Evolutionary conservation across 2,113 vertebrate species (phyloP).

Genomic region (Motacilla tschutschensis): DNA sequence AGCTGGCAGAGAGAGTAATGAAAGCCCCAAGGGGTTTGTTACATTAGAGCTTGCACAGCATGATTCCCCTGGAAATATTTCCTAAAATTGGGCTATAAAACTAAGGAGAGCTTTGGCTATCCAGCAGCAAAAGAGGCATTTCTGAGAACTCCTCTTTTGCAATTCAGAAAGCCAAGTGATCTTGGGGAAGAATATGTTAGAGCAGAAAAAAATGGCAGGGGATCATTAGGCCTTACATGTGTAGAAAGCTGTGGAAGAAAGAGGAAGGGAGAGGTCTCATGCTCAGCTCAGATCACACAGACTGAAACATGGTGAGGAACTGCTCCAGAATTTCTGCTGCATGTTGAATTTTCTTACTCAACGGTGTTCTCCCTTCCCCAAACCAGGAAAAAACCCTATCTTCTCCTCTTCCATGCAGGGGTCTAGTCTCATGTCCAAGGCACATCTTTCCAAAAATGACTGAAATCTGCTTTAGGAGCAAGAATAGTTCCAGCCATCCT

Average conservation of each 20-base stretch:
- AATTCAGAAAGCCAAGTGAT: background rate
- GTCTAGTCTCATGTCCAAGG: background rate
- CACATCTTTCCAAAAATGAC: background rate
- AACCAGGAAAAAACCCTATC: background rate
- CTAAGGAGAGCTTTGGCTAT: background rate
- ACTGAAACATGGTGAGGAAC: background rate
- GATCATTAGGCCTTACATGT: background rate
- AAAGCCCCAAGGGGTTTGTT: conserved; percentile 52
- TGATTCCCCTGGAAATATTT: conserved; percentile 28
- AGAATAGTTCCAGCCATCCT: background rate
- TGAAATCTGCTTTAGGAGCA: background rate
- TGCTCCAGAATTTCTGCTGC: background rate
- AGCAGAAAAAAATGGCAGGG: background rate
- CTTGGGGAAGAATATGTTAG: background rate
- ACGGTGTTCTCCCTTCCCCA: background rate
- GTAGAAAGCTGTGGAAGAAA: background rate
- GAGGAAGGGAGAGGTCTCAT: background rate
- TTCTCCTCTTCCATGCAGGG: background rate
- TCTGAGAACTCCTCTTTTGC: background rate
- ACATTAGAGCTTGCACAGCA: conserved; percentile 29
- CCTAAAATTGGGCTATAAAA: background rate
- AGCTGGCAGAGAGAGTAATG: conserved; percentile 51
- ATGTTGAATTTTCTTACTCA: background rate
- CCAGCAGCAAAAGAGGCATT: background rate
- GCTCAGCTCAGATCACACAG: background rate